Percentiles rank a stretch among this genome's conserved stretches.
Evolutionary conservation across 2,113 vertebrate species (phyloP).

Genomic region (Sprattus sprattus): DNA sequence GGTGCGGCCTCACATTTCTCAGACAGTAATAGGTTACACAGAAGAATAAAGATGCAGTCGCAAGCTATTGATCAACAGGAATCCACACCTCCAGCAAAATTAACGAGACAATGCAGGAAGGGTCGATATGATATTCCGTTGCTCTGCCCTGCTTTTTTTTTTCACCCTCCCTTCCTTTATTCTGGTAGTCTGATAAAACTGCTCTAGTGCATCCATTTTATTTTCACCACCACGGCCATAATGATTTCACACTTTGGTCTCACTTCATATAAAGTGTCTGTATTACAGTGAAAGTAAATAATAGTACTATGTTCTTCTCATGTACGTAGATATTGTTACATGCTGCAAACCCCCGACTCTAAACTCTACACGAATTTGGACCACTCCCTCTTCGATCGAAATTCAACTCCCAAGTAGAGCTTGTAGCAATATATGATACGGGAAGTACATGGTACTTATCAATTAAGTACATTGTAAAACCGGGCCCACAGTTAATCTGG

Average conservation of each 20-base stretch:
- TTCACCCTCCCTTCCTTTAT: not conserved
- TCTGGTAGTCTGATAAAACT: conserved; percentile 52
- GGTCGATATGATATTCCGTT: conserved; percentile 68
- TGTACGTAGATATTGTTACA: conserved; percentile 9
- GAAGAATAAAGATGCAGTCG: conserved; percentile 76
- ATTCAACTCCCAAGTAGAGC: not conserved
- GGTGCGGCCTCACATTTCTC: conserved; percentile 65
- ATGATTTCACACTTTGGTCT: not conserved
- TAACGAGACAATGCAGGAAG: conserved; percentile 73
- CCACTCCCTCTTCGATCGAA: not conserved
- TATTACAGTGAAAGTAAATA: conserved; percentile 43
- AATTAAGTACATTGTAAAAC: not conserved
- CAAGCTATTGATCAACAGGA: conserved; percentile 69
- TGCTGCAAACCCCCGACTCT: not conserved
- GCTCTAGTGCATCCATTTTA: conserved; percentile 37
- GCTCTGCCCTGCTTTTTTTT: conserved; percentile 40
- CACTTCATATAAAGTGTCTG: conserved; percentile 51
- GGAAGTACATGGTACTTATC: not conserved
- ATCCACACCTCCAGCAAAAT: conserved; percentile 75
- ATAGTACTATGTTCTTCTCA: not conserved
- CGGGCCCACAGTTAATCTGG: conserved; percentile 30
- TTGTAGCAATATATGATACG: not conserved
- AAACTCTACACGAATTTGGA: not conserved
- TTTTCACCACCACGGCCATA: not conserved
- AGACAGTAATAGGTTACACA: conserved; percentile 75